phyloP scores from a whole-genome alignment of 2,888 invertebrate genomes.

The Drosophila meridiana region DNA sequence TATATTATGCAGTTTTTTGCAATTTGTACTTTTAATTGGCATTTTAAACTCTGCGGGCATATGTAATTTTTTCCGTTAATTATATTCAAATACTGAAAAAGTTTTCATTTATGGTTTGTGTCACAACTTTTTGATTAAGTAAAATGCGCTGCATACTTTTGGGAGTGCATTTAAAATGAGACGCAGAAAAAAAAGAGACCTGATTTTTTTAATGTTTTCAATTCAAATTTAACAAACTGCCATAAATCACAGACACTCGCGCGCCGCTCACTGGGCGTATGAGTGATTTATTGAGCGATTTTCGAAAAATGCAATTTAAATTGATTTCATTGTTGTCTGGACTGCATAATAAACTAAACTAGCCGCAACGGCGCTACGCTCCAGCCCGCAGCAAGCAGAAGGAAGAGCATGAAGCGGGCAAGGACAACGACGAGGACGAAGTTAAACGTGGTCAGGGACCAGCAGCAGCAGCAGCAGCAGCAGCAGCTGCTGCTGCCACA shows the following conservation, averaged over 20 bases:
- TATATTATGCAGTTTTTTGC: conserved; percentile 3
- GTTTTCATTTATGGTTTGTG: conserved; percentile 33
- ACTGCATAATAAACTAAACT: conserved; percentile 67
- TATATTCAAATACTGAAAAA: background rate
- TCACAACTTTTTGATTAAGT: conserved; percentile 22
- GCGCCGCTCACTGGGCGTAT: conserved; percentile 58
- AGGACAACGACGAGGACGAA: conserved; percentile 41
- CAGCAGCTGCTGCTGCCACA: conserved; percentile 28
- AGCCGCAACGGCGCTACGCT: conserved; percentile 7
- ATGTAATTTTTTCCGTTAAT: background rate
- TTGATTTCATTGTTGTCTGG: conserved; percentile 63
- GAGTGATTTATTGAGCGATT: conserved; percentile 71
- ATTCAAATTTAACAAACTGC: conserved; percentile 14
- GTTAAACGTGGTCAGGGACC: conserved; percentile 26
- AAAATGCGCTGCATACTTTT: conserved; percentile 52
- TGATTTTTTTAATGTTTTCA: background rate
- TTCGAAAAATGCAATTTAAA: conserved; percentile 60
- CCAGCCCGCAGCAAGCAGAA: conserved; percentile 8
- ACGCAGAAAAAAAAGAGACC: background rate
- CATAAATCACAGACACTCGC: conserved; percentile 34
- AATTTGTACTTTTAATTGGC: conserved; percentile 20
- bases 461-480: conserved; percentile 36
- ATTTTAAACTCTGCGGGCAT: conserved; percentile 2
- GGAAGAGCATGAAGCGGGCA: conserved; percentile 20
- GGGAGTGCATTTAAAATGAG: conserved; percentile 10